Evolutionary conservation across 1,140 invertebrate genomes (phyloP).

Genomic region (Diprion similis): DNA sequence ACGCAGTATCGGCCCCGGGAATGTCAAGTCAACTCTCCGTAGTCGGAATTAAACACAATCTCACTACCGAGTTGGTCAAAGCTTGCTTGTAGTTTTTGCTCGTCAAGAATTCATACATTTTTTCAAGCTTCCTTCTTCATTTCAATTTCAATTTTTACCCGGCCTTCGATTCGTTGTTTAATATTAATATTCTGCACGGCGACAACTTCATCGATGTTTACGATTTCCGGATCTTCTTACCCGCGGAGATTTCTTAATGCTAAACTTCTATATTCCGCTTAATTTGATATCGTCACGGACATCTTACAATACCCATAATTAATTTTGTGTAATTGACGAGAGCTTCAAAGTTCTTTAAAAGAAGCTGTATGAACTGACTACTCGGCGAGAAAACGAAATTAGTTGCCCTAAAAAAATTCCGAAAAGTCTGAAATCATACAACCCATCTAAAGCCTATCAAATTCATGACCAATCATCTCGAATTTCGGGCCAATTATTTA

Average conservation of each 20-base stretch:
- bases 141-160: too few relatives aligned
- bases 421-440: not conserved
- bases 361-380: not conserved
- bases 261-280: not conserved
- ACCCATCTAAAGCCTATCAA: too few relatives aligned
- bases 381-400: not conserved
- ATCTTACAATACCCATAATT: not conserved
- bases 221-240: not conserved
- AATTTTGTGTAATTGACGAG: not conserved
- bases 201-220: too few relatives aligned
- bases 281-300: not conserved
- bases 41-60: not conserved
- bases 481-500: too few relatives aligned
- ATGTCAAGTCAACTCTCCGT: not conserved
- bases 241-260: not conserved
- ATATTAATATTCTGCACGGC: too few relatives aligned
- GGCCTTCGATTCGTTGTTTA: too few relatives aligned
- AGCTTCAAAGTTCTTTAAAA: not conserved
- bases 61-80: not conserved
- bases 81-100: not conserved
- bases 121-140: too few relatives aligned
- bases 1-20: not conserved
- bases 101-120: too few relatives aligned
- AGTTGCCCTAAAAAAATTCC: not conserved
- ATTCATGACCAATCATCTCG: too few relatives aligned